phyloP scores from a whole-genome alignment of 2,888 invertebrate species.

The Zhengitettix transpicula region DNA sequence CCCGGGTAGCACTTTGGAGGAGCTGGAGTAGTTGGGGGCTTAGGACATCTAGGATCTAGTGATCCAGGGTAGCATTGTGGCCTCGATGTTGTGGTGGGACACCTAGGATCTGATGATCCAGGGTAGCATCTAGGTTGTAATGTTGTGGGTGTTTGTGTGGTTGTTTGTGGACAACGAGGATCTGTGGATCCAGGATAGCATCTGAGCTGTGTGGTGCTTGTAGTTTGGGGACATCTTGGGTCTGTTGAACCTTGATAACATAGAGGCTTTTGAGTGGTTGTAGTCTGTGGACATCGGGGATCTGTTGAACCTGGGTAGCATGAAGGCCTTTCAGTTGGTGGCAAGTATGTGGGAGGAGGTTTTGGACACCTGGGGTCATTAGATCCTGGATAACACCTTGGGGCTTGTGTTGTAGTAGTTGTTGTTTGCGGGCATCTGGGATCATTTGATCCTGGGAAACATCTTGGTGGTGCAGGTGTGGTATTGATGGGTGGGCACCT shows the following conservation, averaged over 20 bases:
- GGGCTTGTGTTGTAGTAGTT: slow-evolving; percentile 3
- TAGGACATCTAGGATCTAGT: slow-evolving; percentile 21
- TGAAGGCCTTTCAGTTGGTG: slow-evolving; percentile 14
- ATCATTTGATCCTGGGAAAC: slow-evolving; percentile 19
- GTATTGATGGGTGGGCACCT: slow-evolving; percentile 14
- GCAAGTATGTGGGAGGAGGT: slow-evolving; percentile 12
- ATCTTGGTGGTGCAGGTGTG: slow-evolving; percentile 16
- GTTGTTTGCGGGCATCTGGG: slow-evolving; percentile 16
- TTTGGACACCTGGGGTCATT: slow-evolving; percentile 18
- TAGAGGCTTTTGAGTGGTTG: slow-evolving; percentile 6
- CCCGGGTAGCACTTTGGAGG: slow-evolving; percentile 23
- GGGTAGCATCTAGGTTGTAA: slow-evolving; percentile 17
- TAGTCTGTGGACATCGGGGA: slow-evolving; percentile 15
- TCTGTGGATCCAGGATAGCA: slow-evolving; percentile 15
- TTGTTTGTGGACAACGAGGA: slow-evolving; percentile 12
- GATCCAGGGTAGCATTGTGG: slow-evolving; percentile 24
- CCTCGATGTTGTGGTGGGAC: slow-evolving; percentile 16
- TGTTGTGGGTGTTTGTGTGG: slow-evolving; percentile 20
- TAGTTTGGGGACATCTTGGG: slow-evolving; percentile 19
- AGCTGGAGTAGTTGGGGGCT: slow-evolving; percentile 18
- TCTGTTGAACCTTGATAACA: slow-evolving; percentile 21
- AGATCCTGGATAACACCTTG: slow-evolving; percentile 18
- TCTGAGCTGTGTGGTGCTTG: slow-evolving; percentile 1
- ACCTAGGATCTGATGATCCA: slow-evolving; percentile 19
- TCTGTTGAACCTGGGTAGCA: slow-evolving; percentile 22